These are phyloP conservation scores for Cercopithecus neglectus DNA, from an alignment of 2,797 vertebrate species.

Conservation along the genomic window DNA sequence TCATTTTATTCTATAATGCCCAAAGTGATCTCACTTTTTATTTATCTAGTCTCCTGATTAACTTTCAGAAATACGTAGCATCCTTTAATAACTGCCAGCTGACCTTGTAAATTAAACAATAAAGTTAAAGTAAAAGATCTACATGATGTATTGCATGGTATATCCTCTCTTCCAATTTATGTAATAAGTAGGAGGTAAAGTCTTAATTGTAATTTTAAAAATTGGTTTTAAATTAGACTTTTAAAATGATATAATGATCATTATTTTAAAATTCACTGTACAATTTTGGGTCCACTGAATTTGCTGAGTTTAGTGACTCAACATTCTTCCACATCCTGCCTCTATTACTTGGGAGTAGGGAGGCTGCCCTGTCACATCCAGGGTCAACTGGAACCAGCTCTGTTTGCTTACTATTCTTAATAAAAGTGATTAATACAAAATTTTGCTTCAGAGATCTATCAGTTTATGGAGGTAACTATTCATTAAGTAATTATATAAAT, in stretches of 20 bases:
- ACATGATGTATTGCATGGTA: neutral
- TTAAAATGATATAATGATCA: neutral
- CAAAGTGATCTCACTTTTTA: neutral
- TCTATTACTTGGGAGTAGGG: neutral
- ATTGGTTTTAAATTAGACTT: neutral
- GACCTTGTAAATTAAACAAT: neutral
- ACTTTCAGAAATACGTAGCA: neutral
- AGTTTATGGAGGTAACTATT: neutral
- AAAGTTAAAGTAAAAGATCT: neutral
- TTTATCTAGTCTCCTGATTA: neutral
- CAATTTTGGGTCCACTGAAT: neutral
- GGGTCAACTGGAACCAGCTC: neutral
- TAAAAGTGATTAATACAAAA: neutral
- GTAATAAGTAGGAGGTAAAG: neutral
- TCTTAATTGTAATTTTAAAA: neutral
- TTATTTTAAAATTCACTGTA: neutral
- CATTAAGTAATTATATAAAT: neutral
- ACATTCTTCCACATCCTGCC: neutral
- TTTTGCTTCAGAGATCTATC: neutral
- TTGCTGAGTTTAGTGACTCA: neutral
- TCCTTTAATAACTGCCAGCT: neutral
- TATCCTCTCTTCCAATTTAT: neutral
- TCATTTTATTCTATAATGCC: neutral
- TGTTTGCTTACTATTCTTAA: neutral
- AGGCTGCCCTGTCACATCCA: neutral